phyloP scores from a whole-genome alignment of 2,797 vertebrate genomes.

The Poeciliopsis presidionis region DNA sequence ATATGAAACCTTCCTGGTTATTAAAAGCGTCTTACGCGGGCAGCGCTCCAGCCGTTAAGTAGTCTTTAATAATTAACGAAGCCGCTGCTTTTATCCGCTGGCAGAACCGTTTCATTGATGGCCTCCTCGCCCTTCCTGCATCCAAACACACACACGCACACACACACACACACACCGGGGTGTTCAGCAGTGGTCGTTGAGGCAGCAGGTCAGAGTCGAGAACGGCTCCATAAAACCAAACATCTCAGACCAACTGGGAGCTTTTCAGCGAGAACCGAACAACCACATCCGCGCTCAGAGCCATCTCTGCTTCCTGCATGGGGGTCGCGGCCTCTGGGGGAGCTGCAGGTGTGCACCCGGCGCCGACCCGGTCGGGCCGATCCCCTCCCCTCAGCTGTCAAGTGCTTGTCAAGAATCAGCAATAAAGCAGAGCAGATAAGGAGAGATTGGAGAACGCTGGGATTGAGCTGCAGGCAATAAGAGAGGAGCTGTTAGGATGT shows the following conservation, averaged over 20 bases:
- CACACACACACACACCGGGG: constrained; percentile 22
- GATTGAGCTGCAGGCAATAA: constrained; percentile 60
- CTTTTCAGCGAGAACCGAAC: constrained; percentile 24
- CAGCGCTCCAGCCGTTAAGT: constrained; percentile 73
- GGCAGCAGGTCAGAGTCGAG: constrained; percentile 46
- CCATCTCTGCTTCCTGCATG: neutral
- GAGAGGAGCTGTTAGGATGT: constrained; percentile 59
- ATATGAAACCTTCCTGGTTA: constrained; percentile 75
- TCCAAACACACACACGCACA: constrained; percentile 24
- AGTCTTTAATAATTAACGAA: constrained; percentile 77
- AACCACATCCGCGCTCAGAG: constrained; percentile 17
- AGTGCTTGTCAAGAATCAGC: constrained; percentile 49
- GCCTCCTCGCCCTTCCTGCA: constrained; percentile 39
- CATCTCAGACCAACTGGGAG: constrained; percentile 39
- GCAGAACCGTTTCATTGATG: constrained; percentile 37
- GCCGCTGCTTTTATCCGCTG: constrained; percentile 63
- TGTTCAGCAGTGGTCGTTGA: constrained; percentile 33
- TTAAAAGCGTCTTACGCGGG: constrained; percentile 75
- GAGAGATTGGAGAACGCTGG: constrained; percentile 58
- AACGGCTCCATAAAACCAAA: constrained; percentile 46
- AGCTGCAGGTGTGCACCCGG: constrained; percentile 53
- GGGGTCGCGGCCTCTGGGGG: constrained; percentile 48
- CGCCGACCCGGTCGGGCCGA: neutral
- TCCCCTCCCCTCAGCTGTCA: constrained; percentile 48
- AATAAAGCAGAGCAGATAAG: constrained; percentile 66